Evolutionary conservation across 1,140 invertebrate genomes (phyloP), one percentile per base, ranked within the genome.

Genomic region (Oppia nitens): DNA sequence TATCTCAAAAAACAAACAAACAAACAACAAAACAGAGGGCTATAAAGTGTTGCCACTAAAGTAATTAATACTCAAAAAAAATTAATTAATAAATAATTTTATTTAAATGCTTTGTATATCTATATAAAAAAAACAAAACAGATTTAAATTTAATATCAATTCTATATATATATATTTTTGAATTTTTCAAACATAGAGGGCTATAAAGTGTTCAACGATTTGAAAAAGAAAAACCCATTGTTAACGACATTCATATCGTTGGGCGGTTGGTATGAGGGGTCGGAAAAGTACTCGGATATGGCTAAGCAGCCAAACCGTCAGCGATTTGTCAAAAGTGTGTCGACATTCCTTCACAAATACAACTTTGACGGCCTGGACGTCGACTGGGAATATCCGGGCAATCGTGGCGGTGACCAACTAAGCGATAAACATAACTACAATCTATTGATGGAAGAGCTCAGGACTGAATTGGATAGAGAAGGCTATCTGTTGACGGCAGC

Each of bases 321-420:
- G 68, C 81, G 85, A 67, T 85, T 94, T 64, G 60, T 68, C 1
- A 84, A 83, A 72, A 89, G 90, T 65, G 78, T 83, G 27, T 78
- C 95, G 11, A 84, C 84, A 70, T 95, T 93, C 69, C 75, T 95
- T 50, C 76, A 90, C 62, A 82, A 88, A 67, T 87, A 93, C 69
- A 83, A 87, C 65, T 96, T 97, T 70, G 91, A 97, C 73, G 93
- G 93, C 9, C 77, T 97, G 21, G 92, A 97, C 73, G 74, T 97
- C 63, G 91, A 95, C 69, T 97, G 91, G 55, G 55, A 56, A 49
- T 56, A 32, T 56, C 55, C 55, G 12, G 6, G 3, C 9, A 23
- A 32, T 17, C 4, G 12, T 6, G 55, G 55, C 23, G 47, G 89
- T 73, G 78, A 71, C 51, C 74, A 75, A 24, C 71, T 70, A 68